These are phyloP conservation scores for Plutella xylostella DNA, from an alignment of 2,888 invertebrate genomes.

Conservation along the genomic window DNA sequence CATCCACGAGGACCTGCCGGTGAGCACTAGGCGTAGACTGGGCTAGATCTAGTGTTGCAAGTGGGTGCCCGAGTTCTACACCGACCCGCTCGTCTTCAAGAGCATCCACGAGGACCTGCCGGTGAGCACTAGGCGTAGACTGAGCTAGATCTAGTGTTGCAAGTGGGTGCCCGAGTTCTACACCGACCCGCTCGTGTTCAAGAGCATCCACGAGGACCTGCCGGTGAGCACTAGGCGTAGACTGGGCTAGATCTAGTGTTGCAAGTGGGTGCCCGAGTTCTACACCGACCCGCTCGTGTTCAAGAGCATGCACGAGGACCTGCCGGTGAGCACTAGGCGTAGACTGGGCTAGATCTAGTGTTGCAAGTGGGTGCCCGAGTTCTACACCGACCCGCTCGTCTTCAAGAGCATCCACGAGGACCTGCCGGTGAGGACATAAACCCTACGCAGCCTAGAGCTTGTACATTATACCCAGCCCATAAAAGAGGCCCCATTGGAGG, in stretches of 20 bases:
- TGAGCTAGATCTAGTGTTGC: too few relatives aligned
- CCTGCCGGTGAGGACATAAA: too few relatives aligned
- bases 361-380: conserved; percentile 98
- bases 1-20: conserved; percentile 92
- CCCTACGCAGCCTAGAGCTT: too few relatives aligned
- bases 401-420: conserved; percentile 97
- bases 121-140: too few relatives aligned
- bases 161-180: conserved; percentile 99
- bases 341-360: too few relatives aligned
- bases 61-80: conserved; percentile 97
- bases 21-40: too few relatives aligned
- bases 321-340: conserved; percentile 71
- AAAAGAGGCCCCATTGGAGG: too few relatives aligned
- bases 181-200: conserved; percentile 91
- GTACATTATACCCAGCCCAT: too few relatives aligned
- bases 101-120: conserved; percentile 96
- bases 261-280: conserved; percentile 98
- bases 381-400: conserved; percentile 92
- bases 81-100: conserved; percentile 91
- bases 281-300: conserved; percentile 94
- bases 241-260: too few relatives aligned
- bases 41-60: too few relatives aligned
- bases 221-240: too few relatives aligned
- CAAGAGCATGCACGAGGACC: conserved; percentile 93
- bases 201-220: conserved; percentile 95